Base-by-base conservation (phyloP, 2,113 vertebrate genomes). In the Oophaga pumilio region DNA sequence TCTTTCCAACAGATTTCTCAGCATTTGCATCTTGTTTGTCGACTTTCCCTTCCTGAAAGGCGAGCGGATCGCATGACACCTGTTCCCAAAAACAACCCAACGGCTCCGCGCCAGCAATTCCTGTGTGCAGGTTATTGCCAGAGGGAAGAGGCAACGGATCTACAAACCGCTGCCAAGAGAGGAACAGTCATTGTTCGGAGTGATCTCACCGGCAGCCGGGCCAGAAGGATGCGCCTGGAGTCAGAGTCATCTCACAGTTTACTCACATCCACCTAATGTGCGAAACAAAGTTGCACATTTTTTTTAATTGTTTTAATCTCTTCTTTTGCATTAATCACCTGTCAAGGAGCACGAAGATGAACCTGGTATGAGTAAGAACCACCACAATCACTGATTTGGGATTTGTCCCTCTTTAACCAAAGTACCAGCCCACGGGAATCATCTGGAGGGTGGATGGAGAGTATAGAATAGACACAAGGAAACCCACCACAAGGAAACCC, bases 101-200 rank as follows among this genome's bases (percentile, higher is more conserved):
- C 50, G 85, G 78, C 68, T 13, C 13, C 49, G 77, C 24, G 71
- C 85, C 85, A 87, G 56, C 17, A 53, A 86, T 86, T 80, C 85
- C 85, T 22, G 50, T 20, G 84, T 24, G 76, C 85, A 86, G 85
- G 85, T 86, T 80, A 57, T 26, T 59, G 85, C 85, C 76, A 11
- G 85, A 86, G 85, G 85, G 74, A 68, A 86, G 62, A 86, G 64
- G 76, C 85, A 87, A 87, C 85, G 77, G 52, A 71, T 68, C 12
- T 2, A 18, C 28, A 14, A 9, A 59, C n/a, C 22, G 53, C 8
- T 86, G 85, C 85, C 85, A 87, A 80, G 66, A 49, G 14, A 18
- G 2, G 76, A 20, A 14, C 26, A 60, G 73, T 28, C 84, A 79
- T 33, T 80, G 50, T 73, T n/a, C 26, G 10, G 7, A 59, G 64